phyloP scores from a whole-genome alignment of 1,140 invertebrate genomes.

The Diachasma alloeum region DNA sequence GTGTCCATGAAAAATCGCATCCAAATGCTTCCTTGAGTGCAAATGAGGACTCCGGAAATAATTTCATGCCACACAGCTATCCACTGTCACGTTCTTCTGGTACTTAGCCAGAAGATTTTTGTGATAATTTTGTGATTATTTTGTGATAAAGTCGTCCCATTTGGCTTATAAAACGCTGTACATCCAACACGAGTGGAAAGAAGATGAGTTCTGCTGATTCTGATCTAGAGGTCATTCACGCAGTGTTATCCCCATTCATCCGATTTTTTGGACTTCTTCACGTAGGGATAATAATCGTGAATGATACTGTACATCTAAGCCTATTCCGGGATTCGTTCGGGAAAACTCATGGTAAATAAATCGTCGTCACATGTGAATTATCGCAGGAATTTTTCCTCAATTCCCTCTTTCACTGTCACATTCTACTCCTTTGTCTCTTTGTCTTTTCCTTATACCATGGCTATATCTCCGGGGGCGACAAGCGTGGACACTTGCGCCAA shows the following conservation, averaged over 20 bases:
- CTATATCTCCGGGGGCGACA: background rate
- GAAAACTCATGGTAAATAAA: background rate
- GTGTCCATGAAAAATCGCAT: background rate
- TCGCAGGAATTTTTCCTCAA: background rate
- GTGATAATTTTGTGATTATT: too few species aligned
- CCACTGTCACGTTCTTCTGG: background rate
- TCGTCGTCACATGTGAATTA: background rate
- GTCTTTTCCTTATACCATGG: background rate
- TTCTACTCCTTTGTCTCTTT: background rate
- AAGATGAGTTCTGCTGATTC: too few species aligned
- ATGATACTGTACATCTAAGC: background rate
- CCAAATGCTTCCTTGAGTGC: background rate
- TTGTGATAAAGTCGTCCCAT: too few species aligned
- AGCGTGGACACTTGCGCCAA: slow-evolving; percentile 28
- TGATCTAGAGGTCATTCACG: too few species aligned
- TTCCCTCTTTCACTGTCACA: background rate
- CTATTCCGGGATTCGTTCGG: background rate
- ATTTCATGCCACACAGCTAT: too few species aligned
- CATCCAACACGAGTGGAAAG: too few species aligned
- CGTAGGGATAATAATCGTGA: background rate
- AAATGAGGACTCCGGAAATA: slow-evolving; percentile 23
- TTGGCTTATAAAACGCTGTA: too few species aligned
- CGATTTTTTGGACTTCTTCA: background rate
- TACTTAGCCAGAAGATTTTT: background rate
- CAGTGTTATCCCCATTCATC: too few species aligned